Conservation (phyloP, 2,888 invertebrate species). For the Protodeltote pygarga region DNA sequence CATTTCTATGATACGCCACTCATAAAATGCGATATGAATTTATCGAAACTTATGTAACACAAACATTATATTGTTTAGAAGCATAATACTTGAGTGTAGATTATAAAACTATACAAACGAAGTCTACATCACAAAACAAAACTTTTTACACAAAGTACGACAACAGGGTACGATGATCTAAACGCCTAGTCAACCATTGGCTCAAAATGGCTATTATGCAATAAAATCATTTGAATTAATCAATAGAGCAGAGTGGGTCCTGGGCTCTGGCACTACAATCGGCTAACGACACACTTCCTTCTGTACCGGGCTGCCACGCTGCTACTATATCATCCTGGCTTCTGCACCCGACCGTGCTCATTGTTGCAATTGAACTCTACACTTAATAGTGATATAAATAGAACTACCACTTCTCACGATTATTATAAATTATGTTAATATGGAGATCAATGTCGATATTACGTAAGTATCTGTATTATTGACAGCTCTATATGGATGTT, state of each 20-base stretch:
- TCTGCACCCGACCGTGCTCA: slow-evolving; percentile 44
- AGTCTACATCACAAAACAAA: slow-evolving; percentile 13
- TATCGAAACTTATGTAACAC: slow-evolving; percentile 26
- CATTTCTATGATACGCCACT: slow-evolving; percentile 13
- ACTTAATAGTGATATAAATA: slow-evolving; percentile 45
- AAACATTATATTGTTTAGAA: slow-evolving; percentile 6
- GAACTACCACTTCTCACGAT: slow-evolving; percentile 51
- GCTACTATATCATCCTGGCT: slow-evolving; percentile 45
- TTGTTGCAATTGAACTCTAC: slow-evolving; percentile 47
- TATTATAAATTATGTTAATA: slow-evolving; percentile 33
- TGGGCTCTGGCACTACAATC: slow-evolving; percentile 68
- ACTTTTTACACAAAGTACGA: slow-evolving; percentile 9
- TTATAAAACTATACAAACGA: slow-evolving; percentile 11
- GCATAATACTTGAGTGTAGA: not conserved
- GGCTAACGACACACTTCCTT: slow-evolving; percentile 76
- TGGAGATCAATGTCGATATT: slow-evolving; percentile 33
- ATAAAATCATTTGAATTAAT: slow-evolving; percentile 83
- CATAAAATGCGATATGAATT: slow-evolving; percentile 27
- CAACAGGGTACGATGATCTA: slow-evolving; percentile 47
- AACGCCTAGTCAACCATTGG: slow-evolving; percentile 57
- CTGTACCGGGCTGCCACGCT: slow-evolving; percentile 34
- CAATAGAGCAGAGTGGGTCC: slow-evolving; percentile 81
- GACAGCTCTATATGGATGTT: slow-evolving; percentile 7
- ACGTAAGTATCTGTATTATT: slow-evolving; percentile 18
- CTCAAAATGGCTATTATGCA: slow-evolving; percentile 72